Conservation (phyloP, 2,113 vertebrate genomes). For the Prionailurus viverrinus region DNA sequence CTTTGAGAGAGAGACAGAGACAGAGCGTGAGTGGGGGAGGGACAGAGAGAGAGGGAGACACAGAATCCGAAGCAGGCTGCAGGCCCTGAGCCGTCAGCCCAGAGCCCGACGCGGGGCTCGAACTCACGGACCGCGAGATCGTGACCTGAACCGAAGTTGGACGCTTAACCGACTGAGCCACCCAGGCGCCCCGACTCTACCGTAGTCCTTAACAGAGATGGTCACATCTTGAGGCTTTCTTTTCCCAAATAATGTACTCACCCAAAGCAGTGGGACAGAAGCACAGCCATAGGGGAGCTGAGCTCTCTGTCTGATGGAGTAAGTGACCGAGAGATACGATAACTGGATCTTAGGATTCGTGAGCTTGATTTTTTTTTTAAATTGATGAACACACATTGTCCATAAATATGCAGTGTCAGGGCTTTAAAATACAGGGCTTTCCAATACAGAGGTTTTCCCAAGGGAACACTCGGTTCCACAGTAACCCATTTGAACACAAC, state of each 20-base stretch:
- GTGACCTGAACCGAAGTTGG: too few species aligned
- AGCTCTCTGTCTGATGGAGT: not conserved
- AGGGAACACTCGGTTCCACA: fast-evolving
- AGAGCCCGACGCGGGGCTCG: too few species aligned
- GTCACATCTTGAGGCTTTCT: not conserved
- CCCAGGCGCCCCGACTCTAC: not conserved
- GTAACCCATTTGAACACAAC: not conserved
- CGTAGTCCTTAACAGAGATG: not conserved
- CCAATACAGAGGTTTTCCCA: not conserved
- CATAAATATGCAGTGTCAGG: fast-evolving
- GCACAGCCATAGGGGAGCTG: not conserved
- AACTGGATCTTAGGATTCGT: not conserved
- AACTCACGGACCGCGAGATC: too few species aligned
- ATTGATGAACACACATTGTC: not conserved
- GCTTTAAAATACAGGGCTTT: too few species aligned
- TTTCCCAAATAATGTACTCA: not conserved
- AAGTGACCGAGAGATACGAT: not conserved
- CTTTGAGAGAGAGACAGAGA: too few species aligned
- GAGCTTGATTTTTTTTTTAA: not conserved
- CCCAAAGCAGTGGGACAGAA: not conserved
- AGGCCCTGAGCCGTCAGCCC: too few species aligned
- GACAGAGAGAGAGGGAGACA: too few species aligned
- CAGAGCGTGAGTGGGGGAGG: too few species aligned
- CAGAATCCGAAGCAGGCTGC: too few species aligned
- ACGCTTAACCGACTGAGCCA: too few species aligned